These are phyloP conservation scores for Tortrix viridana DNA, from an alignment of 2,888 invertebrate genomes.

Conservation along the genomic window DNA sequence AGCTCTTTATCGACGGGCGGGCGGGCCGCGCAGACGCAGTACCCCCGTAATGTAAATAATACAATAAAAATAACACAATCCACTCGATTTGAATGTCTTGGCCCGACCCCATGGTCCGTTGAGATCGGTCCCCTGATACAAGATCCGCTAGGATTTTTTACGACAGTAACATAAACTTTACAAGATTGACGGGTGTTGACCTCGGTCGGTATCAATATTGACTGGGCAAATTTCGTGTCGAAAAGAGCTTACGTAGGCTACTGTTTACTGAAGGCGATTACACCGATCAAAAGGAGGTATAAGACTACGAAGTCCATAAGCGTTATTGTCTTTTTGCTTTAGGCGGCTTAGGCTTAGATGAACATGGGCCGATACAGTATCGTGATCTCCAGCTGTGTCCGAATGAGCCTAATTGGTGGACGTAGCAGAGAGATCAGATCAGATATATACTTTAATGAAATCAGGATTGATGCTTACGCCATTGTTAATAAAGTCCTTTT, in stretches of 20 bases:
- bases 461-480: no score
- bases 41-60: constrained; percentile 72
- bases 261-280: constrained; percentile 6
- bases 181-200: constrained; percentile 51
- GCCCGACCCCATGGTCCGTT: constrained; percentile 51
- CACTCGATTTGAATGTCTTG: constrained; percentile 69
- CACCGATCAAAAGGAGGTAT: no score
- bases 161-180: constrained; percentile 50
- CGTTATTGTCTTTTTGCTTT: no score
- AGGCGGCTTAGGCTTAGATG: constrained; percentile 5
- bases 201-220: constrained; percentile 53
- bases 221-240: constrained; percentile 45
- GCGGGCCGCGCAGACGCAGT: constrained; percentile 65
- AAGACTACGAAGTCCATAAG: no score
- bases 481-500: no score
- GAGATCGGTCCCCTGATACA: constrained; percentile 47
- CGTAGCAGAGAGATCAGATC: background rate
- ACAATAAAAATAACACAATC: constrained; percentile 78
- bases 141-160: constrained; percentile 52
- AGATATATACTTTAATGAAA: background rate
- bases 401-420: background rate
- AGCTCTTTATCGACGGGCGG: constrained; percentile 65
- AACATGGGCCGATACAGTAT: background rate
- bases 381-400: constrained; percentile 3
- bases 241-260: constrained; percentile 38